phyloP scores from a whole-genome alignment of 2,113 vertebrate genomes.

The Saguinus imperator region DNA sequence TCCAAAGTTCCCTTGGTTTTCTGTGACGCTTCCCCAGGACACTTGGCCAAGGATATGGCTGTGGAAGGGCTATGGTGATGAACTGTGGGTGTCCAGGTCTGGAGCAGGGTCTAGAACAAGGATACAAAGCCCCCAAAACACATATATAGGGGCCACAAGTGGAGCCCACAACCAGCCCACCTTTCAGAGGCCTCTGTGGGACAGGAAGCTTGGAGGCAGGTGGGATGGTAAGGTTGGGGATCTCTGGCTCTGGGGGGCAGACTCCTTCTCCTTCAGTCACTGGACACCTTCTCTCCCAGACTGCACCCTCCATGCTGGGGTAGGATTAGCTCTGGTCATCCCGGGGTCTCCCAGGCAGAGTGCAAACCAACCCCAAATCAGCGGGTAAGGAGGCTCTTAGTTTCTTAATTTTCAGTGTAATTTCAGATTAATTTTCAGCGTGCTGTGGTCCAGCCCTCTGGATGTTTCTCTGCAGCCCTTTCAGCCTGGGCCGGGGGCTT shows the following conservation, averaged over 20 bases:
- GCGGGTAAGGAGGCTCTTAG: not conserved
- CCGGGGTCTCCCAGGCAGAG: not conserved
- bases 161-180: not conserved
- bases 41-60: not conserved
- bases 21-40: not conserved
- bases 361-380: not conserved
- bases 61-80: not conserved
- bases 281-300: not conserved
- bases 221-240: not conserved
- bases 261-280: not conserved
- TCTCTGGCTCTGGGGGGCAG: not conserved
- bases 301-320: not conserved
- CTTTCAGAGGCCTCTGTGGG: not conserved
- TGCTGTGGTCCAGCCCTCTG: not conserved
- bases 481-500: not conserved
- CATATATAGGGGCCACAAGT: not conserved
- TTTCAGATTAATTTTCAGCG: not conserved
- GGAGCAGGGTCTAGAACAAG: not conserved
- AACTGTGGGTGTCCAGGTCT: not conserved
- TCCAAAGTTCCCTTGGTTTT: not conserved
- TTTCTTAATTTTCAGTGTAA: not conserved
- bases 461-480: not conserved
- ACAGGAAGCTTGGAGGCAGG: rapidly evolving
- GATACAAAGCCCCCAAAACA: not conserved
- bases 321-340: not conserved